A percentile compares a stretch with the other conserved stretches of the same genome.
phyloP scores from a whole-genome alignment of 1,140 invertebrate genomes.

The Venustaconcha ellipsiformis region DNA sequence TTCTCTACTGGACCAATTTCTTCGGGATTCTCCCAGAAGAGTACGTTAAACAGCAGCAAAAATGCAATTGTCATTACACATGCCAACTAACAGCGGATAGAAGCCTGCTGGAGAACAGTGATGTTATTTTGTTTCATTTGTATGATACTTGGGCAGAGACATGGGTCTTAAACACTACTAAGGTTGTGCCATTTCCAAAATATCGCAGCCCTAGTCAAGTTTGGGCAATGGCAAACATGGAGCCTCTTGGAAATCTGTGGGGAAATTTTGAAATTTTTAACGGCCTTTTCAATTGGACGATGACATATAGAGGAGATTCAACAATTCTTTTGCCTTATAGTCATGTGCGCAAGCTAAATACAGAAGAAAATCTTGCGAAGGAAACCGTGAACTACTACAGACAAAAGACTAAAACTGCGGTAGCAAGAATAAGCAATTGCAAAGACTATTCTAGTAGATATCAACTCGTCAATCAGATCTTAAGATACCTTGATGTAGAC shows the following conservation, averaged over 20 bases:
- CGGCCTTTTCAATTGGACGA: constrained; percentile 56
- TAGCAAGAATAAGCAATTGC: constrained; percentile 79
- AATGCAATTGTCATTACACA: constrained; percentile 1
- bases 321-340: constrained; percentile 48
- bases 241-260: constrained; percentile 45
- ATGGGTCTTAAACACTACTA: constrained; percentile 9
- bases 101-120: constrained; percentile 34
- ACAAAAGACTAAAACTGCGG: constrained; percentile 60
- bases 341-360: constrained; percentile 17
- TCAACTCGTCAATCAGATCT: constrained; percentile 71
- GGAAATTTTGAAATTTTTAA: constrained; percentile 28
- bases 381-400: constrained; percentile 9
- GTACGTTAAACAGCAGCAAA: no score
- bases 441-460: constrained; percentile 71
- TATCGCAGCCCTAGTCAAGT: constrained; percentile 40
- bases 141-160: constrained; percentile 32
- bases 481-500: constrained; percentile 73
- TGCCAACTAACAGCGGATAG: constrained; percentile 53
- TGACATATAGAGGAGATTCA: constrained; percentile 50
- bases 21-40: no score
- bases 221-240: constrained; percentile 50
- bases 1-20: no score
- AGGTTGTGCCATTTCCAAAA: constrained; percentile 31
- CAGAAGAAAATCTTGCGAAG: background rate
- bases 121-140: constrained; percentile 56